Percentiles rank a stretch among this genome's conserved stretches.
These are phyloP conservation scores for Portunus trituberculatus DNA, from an alignment of 1,140 invertebrate genomes.

Conservation along the genomic window DNA sequence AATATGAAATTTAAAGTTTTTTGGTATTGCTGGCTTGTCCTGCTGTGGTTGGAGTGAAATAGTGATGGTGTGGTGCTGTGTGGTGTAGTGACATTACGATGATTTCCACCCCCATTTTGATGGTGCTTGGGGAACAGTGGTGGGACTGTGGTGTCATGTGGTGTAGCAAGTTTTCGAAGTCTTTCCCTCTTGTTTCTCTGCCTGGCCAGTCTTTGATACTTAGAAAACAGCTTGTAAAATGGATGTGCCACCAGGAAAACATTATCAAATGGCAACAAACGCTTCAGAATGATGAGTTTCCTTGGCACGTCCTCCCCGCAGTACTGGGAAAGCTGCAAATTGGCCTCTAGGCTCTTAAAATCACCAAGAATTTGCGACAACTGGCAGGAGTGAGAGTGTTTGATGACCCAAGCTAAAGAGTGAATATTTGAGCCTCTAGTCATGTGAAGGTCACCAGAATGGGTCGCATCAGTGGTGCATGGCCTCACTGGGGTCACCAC, in stretches of 20 bases:
- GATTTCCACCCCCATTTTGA: no score
- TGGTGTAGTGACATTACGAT: not conserved
- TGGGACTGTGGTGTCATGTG: no score
- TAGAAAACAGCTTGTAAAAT: conserved; percentile 57
- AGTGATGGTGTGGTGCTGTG: no score
- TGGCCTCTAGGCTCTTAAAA: not conserved
- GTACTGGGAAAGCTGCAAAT: no score
- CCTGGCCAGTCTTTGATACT: not conserved
- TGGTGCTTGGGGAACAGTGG: no score
- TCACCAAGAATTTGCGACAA: conserved; percentile 27
- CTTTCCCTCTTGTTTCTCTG: not conserved
- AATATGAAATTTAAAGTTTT: no score
- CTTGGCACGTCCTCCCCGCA: conserved; percentile 25
- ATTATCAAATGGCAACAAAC: conserved; percentile 58
- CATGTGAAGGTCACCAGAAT: conserved; percentile 68
- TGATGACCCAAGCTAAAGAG: conserved; percentile 71
- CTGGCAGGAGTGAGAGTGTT: conserved; percentile 28
- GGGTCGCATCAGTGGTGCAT: conserved; percentile 50
- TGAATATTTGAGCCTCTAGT: conserved; percentile 49
- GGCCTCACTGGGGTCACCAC: not conserved
- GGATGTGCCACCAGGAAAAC: conserved; percentile 73
- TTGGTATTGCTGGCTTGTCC: no score
- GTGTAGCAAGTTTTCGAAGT: no score
- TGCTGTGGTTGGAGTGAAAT: no score
- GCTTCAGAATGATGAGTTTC: conserved; percentile 67